A percentile compares a stretch with the other conserved stretches of the same genome.
phyloP scores from a whole-genome alignment of 2,113 vertebrate species.

The Peromyscus polionotus region DNA sequence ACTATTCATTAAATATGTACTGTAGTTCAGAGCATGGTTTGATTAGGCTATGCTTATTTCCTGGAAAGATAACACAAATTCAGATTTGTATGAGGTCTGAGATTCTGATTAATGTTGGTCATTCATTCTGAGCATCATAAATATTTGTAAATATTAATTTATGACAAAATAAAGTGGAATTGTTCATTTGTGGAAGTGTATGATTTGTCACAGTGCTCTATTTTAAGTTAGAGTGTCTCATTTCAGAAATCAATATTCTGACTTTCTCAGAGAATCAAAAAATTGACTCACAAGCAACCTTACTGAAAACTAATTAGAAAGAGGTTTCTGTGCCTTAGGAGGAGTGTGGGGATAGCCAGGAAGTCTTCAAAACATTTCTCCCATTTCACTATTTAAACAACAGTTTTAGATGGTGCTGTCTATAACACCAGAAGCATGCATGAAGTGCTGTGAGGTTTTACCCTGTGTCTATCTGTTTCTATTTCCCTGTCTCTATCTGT shows the following conservation, averaged over 20 bases:
- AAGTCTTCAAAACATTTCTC: not conserved
- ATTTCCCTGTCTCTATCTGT: not conserved
- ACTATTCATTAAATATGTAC: slow-evolving; percentile 52
- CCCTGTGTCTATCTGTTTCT: not conserved
- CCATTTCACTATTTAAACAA: not conserved
- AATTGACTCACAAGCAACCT: slow-evolving; percentile 34
- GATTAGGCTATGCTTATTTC: not conserved
- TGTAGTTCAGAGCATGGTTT: not conserved
- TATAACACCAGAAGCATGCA: not conserved
- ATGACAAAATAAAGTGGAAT: not conserved
- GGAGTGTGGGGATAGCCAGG: not conserved
- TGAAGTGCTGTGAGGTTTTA: not conserved
- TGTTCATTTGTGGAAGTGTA: not conserved
- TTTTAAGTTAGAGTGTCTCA: slow-evolving; percentile 13
- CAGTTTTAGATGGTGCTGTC: not conserved
- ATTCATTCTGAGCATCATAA: not conserved
- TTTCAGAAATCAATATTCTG: slow-evolving; percentile 18
- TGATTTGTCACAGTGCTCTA: not conserved
- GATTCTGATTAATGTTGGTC: slow-evolving; percentile 20
- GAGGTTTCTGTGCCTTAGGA: not conserved
- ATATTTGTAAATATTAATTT: slow-evolving; percentile 1
- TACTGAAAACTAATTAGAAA: slow-evolving; percentile 27
- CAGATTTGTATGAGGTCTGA: not conserved
- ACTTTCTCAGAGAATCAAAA: not conserved
- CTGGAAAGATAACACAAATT: not conserved